Evolutionary conservation across 1,140 invertebrate species (phyloP), one percentile per base, ranked within the genome.

Genomic region (Galendromus occidentalis): DNA sequence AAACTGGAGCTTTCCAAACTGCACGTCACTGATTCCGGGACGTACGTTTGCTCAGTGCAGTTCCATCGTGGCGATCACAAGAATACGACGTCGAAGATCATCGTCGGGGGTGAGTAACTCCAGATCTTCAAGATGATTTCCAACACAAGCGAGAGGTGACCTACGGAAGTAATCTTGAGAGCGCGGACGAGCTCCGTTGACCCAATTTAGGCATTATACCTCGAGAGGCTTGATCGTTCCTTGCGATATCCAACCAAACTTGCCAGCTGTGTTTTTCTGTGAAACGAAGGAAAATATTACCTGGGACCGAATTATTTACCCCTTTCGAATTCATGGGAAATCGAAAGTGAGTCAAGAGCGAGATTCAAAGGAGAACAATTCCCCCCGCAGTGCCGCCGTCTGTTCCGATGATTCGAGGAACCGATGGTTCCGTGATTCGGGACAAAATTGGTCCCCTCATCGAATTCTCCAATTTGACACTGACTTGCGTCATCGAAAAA

Each of bases 301-400:
- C n/a, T n/a, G n/a, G n/a, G n/a, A n/a, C n/a, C n/a, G n/a, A n/a
- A n/a, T n/a, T n/a, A n/a, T n/a, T n/a, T n/a, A n/a, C n/a, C n/a
- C n/a, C n/a, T n/a, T n/a, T n/a, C n/a, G n/a, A n/a, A n/a, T n/a
- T n/a, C n/a, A n/a, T n/a, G n/a, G n/a, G n/a, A n/a, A n/a, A n/a
- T n/a, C n/a, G n/a, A n/a, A n/a, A n/a, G n/a, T n/a, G n/a, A n/a
- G n/a, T n/a, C n/a, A n/a, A n/a, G n/a, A n/a, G n/a, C n/a, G n/a
- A n/a, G n/a, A n/a, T n/a, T n/a, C n/a, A n/a, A n/a, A n/a, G n/a
- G n/a, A n/a, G n/a, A n/a, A n/a, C n/a, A n/a, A n/a, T n/a, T n/a
- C n/a, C n/a, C n/a, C n/a, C n/a, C n/a, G 25, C 51, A 59, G 51
- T 59, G 51, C 51, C 51, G 51, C 51, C 51, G n/a, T 59, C 51